Evolutionary conservation across 2,113 vertebrate genomes (phyloP).

Genomic region (Macroglossus sobrinus): DNA sequence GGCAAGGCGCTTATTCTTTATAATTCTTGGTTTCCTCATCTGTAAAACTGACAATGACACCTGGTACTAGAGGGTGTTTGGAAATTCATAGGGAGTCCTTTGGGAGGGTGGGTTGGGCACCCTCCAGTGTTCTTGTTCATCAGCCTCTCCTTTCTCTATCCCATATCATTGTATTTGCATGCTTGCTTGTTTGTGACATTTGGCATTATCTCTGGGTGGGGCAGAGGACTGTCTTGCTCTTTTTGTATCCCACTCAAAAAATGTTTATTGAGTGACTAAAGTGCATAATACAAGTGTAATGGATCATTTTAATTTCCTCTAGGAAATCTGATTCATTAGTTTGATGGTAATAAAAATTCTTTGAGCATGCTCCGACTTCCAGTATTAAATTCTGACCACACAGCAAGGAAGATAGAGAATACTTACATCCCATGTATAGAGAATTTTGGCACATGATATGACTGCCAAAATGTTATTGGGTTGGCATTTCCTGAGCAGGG

Average conservation of each 20-base stretch:
- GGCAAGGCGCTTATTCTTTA: neutral
- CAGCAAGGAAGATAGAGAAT: neutral
- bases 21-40: constrained; percentile 22
- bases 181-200: neutral
- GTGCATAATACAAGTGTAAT: neutral
- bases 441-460: neutral
- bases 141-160: neutral
- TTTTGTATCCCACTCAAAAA: neutral
- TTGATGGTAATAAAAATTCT: neutral
- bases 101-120: neutral
- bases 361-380: neutral
- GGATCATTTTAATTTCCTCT: neutral
- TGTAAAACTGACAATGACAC: neutral
- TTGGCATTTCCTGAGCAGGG: constrained; percentile 40
- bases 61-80: neutral
- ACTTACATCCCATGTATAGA: neutral
- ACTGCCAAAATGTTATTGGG: neutral
- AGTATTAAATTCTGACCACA: neutral
- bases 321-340: neutral
- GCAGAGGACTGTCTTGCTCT: neutral
- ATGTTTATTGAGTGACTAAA: neutral
- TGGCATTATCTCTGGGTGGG: neutral
- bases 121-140: neutral
- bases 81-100: neutral
- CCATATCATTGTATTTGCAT: accelerated